phyloP scores from a whole-genome alignment of 2,888 invertebrate species.

The Ichneumoninae sp. region DNA sequence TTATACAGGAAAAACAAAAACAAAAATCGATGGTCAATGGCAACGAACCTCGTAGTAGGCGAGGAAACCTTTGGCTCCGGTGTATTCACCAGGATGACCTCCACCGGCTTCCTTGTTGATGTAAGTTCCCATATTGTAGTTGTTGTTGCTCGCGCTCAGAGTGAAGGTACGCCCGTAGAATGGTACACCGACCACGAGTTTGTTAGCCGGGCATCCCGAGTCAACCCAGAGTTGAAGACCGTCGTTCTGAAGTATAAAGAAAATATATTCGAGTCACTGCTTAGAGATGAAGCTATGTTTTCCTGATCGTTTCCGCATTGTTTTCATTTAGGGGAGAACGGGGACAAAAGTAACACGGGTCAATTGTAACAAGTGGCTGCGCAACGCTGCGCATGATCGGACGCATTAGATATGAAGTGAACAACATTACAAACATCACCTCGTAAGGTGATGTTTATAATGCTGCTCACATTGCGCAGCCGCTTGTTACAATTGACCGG shows the following conservation, averaged over 20 bases:
- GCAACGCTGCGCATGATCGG: too few species aligned
- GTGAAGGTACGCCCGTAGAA: constrained; percentile 96
- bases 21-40: neutral
- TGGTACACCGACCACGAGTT: constrained; percentile 94
- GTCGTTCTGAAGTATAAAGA: constrained; percentile 88
- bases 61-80: constrained; percentile 94
- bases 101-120: constrained; percentile 96
- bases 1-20: neutral
- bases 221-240: constrained; percentile 95
- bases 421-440: too few species aligned
- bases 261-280: neutral
- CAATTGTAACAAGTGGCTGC: too few species aligned
- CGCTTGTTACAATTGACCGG: too few species aligned
- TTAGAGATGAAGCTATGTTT: neutral
- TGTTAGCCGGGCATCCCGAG: constrained; percentile 94
- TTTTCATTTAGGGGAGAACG: too few species aligned
- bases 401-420: too few species aligned
- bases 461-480: too few species aligned
- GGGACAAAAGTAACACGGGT: too few species aligned
- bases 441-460: too few species aligned
- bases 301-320: neutral
- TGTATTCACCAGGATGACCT: constrained; percentile 93
- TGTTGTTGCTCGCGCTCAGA: constrained; percentile 91
- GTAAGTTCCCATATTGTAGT: constrained; percentile 93
- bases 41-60: constrained; percentile 91